phyloP scores from a whole-genome alignment of 1,140 invertebrate species.

The Adoxophyes honmai region DNA sequence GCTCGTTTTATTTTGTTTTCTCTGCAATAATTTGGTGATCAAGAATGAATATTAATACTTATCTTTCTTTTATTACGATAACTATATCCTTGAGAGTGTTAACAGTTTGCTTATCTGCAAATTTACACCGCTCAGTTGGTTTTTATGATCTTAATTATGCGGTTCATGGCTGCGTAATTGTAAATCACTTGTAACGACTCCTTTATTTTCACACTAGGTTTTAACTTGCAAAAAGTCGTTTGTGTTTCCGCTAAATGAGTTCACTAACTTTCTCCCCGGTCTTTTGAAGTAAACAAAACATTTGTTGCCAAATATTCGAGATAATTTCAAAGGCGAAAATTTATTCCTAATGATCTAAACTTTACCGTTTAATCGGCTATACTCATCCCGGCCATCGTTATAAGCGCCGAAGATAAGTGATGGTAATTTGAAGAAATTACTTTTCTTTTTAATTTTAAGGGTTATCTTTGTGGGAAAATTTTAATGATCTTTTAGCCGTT shows the following conservation, averaged over 20 bases:
- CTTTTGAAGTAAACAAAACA: conserved; percentile 12
- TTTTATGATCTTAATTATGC: conserved; percentile 1
- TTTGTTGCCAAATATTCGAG: conserved; percentile 11
- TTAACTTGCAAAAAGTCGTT: not conserved
- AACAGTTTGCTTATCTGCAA: conserved; percentile 5
- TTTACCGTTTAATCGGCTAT: conserved; percentile 31
- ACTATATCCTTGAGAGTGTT: conserved; percentile 5
- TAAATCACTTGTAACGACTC: not conserved
- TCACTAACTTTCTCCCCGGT: not conserved
- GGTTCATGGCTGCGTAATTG: not conserved
- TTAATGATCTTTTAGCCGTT: not conserved
- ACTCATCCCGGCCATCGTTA: conserved; percentile 13
- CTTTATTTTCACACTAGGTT: conserved; percentile 16
- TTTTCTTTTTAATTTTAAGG: conserved; percentile 11
- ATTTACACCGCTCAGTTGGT: conserved; percentile 4
- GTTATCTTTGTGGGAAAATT: conserved; percentile 8
- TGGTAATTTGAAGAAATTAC: conserved; percentile 15
- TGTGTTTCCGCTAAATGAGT: conserved; percentile 1
- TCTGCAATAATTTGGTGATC: conserved; percentile 48
- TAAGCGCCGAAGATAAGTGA: conserved; percentile 7
- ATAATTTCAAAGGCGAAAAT: conserved; percentile 18
- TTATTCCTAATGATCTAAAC: conserved; percentile 27
- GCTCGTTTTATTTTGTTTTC: conserved; percentile 44
- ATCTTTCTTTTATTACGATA: conserved; percentile 11
- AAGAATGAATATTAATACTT: conserved; percentile 22